A percentile compares a stretch with the other conserved stretches of the same genome.
These are phyloP conservation scores for Chydorus sphaericus DNA, from an alignment of 2,888 invertebrate species.

Conservation along the genomic window DNA sequence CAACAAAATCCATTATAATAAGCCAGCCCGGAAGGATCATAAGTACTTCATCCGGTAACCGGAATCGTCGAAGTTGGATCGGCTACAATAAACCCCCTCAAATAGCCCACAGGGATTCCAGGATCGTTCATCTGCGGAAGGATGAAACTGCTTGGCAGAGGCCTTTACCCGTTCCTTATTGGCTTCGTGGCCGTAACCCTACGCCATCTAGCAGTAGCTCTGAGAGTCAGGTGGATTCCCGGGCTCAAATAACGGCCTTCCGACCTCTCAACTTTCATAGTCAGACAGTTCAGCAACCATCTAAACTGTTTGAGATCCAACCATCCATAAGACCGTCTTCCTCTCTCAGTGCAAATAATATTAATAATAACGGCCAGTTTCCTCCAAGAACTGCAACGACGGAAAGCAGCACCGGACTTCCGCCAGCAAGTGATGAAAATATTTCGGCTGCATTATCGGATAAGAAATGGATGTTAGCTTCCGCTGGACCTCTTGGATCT, in stretches of 20 bases:
- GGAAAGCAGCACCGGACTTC: no score
- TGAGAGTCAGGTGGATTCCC: no score
- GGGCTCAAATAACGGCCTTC: no score
- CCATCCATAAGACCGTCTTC: no score
- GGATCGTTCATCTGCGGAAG: not conserved
- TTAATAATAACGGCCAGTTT: no score
- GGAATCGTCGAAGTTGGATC: constrained; percentile 7
- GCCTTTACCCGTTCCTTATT: not conserved
- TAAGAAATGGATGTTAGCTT: constrained; percentile 4
- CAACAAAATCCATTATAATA: constrained; percentile 13
- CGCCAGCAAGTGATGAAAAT: not conserved
- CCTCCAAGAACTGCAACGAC: no score
- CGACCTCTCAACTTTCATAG: no score
- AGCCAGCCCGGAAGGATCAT: not conserved
- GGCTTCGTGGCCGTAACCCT: not conserved
- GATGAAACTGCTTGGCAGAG: not conserved
- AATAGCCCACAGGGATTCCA: not conserved
- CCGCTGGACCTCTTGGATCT: not conserved
- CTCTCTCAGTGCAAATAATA: no score
- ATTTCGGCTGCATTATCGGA: not conserved
- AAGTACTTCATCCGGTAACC: not conserved
- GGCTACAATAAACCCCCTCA: constrained; percentile 5
- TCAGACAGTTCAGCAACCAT: no score
- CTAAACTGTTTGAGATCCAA: no score
- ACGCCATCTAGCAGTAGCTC: no score